Conservation (phyloP, 2,888 invertebrate species). For the Adela reaumurella region DNA sequence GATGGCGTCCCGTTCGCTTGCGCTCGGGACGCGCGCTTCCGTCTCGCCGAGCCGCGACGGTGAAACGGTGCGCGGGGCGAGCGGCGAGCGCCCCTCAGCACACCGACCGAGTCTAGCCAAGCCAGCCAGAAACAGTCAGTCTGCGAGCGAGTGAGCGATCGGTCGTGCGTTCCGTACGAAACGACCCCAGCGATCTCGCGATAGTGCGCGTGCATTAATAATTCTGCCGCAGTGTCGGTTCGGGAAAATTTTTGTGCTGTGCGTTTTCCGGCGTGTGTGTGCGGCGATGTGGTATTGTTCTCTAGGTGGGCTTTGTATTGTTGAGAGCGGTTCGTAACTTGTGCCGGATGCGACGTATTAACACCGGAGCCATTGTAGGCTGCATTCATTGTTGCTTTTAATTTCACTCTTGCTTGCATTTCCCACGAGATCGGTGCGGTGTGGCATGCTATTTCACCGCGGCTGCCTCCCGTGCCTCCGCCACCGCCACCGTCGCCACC, state of each 20-base stretch:
- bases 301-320: constrained; percentile 44
- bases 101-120: constrained; percentile 31
- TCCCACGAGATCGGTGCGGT: constrained; percentile 18
- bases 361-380: constrained; percentile 12
- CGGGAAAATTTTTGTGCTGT: constrained; percentile 52
- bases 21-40: constrained; percentile 16
- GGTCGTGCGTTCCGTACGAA: constrained; percentile 41
- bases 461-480: too few relatives aligned
- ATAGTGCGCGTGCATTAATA: neutral
- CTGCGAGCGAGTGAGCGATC: constrained; percentile 48
- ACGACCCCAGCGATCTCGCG: constrained; percentile 20
- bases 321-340: constrained; percentile 24
- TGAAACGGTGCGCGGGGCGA: constrained; percentile 45
- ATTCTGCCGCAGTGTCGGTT: constrained; percentile 48
- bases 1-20: neutral
- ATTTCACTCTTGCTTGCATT: constrained; percentile 34
- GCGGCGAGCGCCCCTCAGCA: constrained; percentile 53
- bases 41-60: constrained; percentile 27
- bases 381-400: constrained; percentile 29
- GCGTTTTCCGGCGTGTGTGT: constrained; percentile 56
- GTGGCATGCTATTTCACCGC: neutral
- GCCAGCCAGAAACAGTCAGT: constrained; percentile 35
- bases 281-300: constrained; percentile 55
- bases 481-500: too few relatives aligned
- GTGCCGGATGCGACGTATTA: constrained; percentile 34